These are phyloP conservation scores for Stichopus horrens DNA, from an alignment of 53 echinoderm and acorn worm species.

Conservation along the genomic window DNA sequence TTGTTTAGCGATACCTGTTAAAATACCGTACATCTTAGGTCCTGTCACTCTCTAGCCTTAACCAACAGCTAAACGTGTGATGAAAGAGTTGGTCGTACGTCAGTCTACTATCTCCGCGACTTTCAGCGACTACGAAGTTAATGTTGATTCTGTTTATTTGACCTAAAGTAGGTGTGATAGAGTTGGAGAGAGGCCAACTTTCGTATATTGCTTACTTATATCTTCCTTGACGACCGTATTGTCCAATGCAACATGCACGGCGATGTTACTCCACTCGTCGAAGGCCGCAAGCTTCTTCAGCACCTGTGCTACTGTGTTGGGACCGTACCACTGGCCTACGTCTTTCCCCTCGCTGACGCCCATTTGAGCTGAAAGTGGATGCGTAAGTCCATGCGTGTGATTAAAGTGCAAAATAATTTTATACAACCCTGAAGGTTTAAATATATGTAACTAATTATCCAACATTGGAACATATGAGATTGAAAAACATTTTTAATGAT, in stretches of 20 bases:
- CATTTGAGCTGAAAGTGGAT: constrained; percentile 83
- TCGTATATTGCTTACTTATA: constrained; percentile 74
- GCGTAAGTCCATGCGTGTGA: too few species aligned
- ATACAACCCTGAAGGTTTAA: too few species aligned
- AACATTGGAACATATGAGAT: too few species aligned
- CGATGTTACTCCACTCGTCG: constrained; percentile 89
- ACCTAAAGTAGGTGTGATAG: not conserved
- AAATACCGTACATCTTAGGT: too few species aligned
- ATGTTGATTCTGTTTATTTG: not conserved
- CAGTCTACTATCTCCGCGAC: not conserved
- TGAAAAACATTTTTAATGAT: too few species aligned
- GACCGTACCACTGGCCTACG: constrained; percentile 97
- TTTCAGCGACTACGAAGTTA: not conserved
- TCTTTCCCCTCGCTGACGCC: constrained; percentile 94
- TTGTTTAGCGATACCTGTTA: too few species aligned
- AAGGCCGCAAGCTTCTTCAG: constrained; percentile 83
- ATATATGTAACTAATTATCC: too few species aligned
- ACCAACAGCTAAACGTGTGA: too few species aligned
- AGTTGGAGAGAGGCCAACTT: not conserved
- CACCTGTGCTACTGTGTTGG: constrained; percentile 96
- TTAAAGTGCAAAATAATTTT: too few species aligned
- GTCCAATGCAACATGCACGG: constrained; percentile 90
- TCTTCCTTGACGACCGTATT: constrained; percentile 96
- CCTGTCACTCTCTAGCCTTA: not conserved
- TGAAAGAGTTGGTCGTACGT: not conserved